Base-by-base conservation (phyloP, 2,888 invertebrate genomes). In the Brassicogethes aeneus region DNA sequence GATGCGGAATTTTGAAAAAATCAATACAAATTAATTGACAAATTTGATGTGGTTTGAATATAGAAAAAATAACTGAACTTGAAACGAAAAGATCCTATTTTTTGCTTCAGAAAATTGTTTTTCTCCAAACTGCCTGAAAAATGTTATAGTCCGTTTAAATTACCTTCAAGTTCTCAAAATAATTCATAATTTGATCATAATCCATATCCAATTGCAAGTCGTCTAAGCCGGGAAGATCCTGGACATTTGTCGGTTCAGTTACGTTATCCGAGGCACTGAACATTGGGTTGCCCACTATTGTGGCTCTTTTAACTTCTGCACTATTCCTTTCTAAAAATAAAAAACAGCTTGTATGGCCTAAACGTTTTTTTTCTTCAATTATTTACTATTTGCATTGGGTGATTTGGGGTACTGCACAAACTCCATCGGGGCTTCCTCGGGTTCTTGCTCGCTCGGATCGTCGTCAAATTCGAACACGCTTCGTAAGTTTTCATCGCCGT, bases 171-270 rank as follows among this genome's bases (percentile, higher is more conserved):
- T 92, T 94, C 75, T 94, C 92, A 76, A 96, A 95, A 72, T 95
- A 94, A 68, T 93, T 88, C 89, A 94, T 90, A 70, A 96, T 88
- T 76, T 94, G 92, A 68, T 94, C 92, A 72, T 95, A 95, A 72
- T 94, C 91, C 91, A 95, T 90, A 64, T 88, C 88, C 45, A 78
- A 68, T 57, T 77, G 77, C 50, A 90, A 76, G 68, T 89, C 87
- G 68, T 89, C 88, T 54, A 89, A 72, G 37, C 79, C 82, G 45
- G 83, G 76, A 52, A 79, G 69, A 55, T 82, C 82, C 32, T 73
- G 77, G 43, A 48, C 49, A 39, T 46, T 58, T 43, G 43, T 53
- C 39, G 44, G 55, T 41, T 52, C 55, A 15, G 39, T 44, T 35
- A 49, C 46, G 51, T 68, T 64, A 48, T 65, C 64, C 39, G 69